Evolutionary conservation across 2,113 vertebrate species (phyloP).

Genomic region (Patagioenas fasciata): DNA sequence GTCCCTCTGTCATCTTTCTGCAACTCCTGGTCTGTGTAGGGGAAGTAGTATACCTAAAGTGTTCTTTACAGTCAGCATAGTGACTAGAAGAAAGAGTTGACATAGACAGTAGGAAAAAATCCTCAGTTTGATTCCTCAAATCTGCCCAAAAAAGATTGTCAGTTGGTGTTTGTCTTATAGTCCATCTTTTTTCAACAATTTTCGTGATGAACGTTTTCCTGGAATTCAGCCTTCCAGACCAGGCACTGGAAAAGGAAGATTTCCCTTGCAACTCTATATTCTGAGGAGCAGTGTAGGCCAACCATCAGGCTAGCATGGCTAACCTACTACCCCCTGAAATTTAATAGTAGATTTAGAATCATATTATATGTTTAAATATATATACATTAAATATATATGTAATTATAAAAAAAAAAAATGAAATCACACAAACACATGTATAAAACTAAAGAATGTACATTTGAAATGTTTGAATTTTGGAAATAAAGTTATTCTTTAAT

Average conservation of each 20-base stretch:
- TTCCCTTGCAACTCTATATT: neutral
- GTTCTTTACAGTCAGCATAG: neutral
- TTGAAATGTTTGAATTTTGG: slow-evolving; percentile 7
- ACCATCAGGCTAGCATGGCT: neutral
- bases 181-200: neutral
- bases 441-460: neutral
- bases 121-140: neutral
- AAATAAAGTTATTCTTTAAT: slow-evolving; percentile 3
- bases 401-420: neutral
- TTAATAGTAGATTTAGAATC: neutral
- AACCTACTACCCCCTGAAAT: neutral
- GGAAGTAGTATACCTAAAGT: neutral
- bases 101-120: neutral
- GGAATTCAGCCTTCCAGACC: neutral
- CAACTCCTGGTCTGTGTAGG: neutral
- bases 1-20: neutral
- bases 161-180: neutral
- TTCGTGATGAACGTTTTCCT: neutral
- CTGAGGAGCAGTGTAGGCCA: neutral
- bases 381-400: neutral
- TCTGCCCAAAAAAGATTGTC: neutral
- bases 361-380: neutral
- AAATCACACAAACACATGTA: neutral
- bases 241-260: neutral
- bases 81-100: neutral